Evolutionary conservation across 2,113 vertebrate genomes (phyloP), one percentile per base, ranked within the genome.

Genomic region (Thymallus thymallus): DNA sequence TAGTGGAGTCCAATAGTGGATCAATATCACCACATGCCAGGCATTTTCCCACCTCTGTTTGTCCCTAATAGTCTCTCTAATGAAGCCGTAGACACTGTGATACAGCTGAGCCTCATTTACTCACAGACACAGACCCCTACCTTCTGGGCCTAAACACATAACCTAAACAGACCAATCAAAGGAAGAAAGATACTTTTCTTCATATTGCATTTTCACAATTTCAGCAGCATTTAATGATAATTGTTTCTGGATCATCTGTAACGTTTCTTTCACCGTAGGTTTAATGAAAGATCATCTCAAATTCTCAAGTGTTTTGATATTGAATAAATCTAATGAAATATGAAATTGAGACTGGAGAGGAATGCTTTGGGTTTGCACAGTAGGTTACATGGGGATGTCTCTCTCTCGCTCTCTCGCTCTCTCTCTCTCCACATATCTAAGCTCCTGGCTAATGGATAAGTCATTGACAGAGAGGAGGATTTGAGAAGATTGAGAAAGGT

Each of bases 401-500:
- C 62, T 6, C 61, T 63, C 22, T 29, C 61, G 26, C 22, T 63
- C 61, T 13, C 58, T 24, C 60, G 26, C 60, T 14, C 3, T 63
- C 10, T 63, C 61, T 18, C 26, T 29, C 24, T 26, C 26, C 24
- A 64, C 14, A 64, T 64, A 24, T 29, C 26, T 22, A 30, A 30
- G 62, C 62, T 64, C 29, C 29, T 64, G 62, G 62, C 62, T 64
- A 26, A 29, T 29, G 62, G 23, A 30, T 30, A 30, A 64, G 13
- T 14, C 62, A 64, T 18, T 18, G 62, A 64, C 24, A 29, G 62
- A 64, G 62, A 30, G 60, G 60, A 62, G 62, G 26, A 64, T 64
- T 64, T 64, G 62, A 29, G 62, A 64, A 2, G 26, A 64, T 13
- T 5, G 24, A 6, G 26, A 24, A 29, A 22, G 62, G 13, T 29